phyloP scores from a whole-genome alignment of 2,113 vertebrate species.

The Crocuta crocuta region DNA sequence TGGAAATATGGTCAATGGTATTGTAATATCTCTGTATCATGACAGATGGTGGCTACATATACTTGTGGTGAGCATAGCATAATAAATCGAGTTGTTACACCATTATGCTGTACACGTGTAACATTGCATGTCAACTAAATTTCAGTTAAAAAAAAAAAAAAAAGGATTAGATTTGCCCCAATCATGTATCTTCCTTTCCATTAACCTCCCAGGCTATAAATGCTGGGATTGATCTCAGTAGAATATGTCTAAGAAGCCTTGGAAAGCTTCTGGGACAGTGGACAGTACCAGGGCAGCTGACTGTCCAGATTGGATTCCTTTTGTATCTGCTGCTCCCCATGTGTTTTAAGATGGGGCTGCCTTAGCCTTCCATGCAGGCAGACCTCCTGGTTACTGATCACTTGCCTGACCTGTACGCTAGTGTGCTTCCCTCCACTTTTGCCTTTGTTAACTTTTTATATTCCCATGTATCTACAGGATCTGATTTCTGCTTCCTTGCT shows the following conservation, averaged over 20 bases:
- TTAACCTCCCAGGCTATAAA: neutral
- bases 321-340: neutral
- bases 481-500: constrained; percentile 5
- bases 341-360: neutral
- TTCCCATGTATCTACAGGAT: neutral
- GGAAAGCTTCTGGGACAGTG: neutral
- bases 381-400: neutral
- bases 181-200: constrained; percentile 2
- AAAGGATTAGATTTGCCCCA: neutral
- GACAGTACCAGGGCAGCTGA: neutral
- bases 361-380: neutral
- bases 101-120: neutral
- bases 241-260: neutral
- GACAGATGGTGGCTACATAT: neutral
- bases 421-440: neutral
- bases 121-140: neutral
- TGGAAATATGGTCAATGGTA: neutral
- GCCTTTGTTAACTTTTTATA: neutral
- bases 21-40: neutral
- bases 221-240: neutral
- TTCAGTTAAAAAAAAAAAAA: neutral
- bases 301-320: neutral
- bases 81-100: neutral
- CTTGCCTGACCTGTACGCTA: neutral
- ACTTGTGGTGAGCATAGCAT: neutral